These are phyloP conservation scores for Drosophila rubida DNA, from an alignment of 2,888 invertebrate species.

Conservation along the genomic window DNA sequence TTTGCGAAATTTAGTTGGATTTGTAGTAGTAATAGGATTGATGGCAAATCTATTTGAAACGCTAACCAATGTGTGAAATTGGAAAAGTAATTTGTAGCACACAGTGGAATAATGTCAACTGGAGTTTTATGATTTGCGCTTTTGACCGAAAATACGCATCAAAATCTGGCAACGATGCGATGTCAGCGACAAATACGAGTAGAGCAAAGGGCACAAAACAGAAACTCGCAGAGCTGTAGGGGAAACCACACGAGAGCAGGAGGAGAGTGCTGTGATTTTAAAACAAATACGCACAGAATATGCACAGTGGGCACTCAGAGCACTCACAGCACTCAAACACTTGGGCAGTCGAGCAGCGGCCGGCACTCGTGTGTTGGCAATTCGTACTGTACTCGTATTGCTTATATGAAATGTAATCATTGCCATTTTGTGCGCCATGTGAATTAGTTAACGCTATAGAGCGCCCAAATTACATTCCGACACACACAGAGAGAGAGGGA, in stretches of 20 bases:
- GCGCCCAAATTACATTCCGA: conserved; percentile 20
- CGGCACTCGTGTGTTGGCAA: conserved; percentile 12
- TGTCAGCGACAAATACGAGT: conserved; percentile 45
- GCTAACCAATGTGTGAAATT: no score
- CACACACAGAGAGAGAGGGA: background rate
- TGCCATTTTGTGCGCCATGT: conserved; percentile 61
- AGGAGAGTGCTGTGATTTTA: conserved; percentile 30
- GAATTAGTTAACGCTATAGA: conserved; percentile 62
- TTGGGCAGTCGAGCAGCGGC: conserved; percentile 3
- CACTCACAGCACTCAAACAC: conserved; percentile 1
- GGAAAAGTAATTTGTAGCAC: no score
- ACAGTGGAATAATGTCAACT: background rate
- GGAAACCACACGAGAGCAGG: conserved; percentile 30
- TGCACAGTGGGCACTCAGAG: conserved; percentile 6
- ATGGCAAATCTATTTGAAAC: no score
- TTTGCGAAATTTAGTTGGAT: no score
- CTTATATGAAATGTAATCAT: conserved; percentile 66
- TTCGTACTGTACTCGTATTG: conserved; percentile 43
- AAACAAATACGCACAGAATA: conserved; percentile 28
- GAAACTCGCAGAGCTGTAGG: background rate
- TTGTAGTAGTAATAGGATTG: no score
- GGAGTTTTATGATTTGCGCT: background rate
- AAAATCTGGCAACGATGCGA: conserved; percentile 35
- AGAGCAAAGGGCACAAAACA: background rate
- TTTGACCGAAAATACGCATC: conserved; percentile 18